phyloP scores from a whole-genome alignment of 2,113 vertebrate genomes.

The Candoia aspera region DNA sequence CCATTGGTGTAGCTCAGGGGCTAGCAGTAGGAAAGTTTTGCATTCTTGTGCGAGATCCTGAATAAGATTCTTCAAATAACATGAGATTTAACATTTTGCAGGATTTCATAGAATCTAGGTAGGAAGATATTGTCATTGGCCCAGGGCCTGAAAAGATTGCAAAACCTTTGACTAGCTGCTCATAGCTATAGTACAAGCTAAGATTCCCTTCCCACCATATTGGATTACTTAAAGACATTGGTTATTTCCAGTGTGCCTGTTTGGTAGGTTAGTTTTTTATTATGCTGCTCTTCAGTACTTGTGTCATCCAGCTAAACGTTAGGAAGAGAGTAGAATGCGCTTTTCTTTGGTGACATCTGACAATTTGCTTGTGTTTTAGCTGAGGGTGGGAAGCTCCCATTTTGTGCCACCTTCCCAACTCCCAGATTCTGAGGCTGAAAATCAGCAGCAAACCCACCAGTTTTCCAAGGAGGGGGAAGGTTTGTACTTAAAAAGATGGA shows the following conservation, averaged over 20 bases:
- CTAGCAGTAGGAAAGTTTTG: background rate
- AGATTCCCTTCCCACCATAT: background rate
- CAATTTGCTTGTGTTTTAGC: too few relatives aligned
- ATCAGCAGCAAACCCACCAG: too few relatives aligned
- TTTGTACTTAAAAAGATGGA: too few relatives aligned
- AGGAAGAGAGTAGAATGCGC: background rate
- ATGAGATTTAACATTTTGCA: background rate
- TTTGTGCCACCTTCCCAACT: too few relatives aligned
- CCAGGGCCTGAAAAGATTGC: background rate
- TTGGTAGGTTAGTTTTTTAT: background rate
- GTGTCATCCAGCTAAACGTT: background rate
- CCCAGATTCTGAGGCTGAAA: too few relatives aligned
- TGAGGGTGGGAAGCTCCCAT: too few relatives aligned
- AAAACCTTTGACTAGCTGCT: background rate
- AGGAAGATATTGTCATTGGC: background rate
- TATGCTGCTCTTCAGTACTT: background rate
- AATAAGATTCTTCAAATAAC: background rate
- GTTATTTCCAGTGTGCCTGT: background rate
- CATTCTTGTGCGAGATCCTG: background rate
- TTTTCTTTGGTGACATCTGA: background rate
- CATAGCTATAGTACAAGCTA: background rate
- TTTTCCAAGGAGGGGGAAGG: too few relatives aligned
- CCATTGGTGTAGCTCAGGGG: background rate
- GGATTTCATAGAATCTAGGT: background rate
- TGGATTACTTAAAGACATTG: background rate